Base-by-base conservation (phyloP, 92 coral and sea anemone genomes). In the Micromussa lordhowensis region DNA sequence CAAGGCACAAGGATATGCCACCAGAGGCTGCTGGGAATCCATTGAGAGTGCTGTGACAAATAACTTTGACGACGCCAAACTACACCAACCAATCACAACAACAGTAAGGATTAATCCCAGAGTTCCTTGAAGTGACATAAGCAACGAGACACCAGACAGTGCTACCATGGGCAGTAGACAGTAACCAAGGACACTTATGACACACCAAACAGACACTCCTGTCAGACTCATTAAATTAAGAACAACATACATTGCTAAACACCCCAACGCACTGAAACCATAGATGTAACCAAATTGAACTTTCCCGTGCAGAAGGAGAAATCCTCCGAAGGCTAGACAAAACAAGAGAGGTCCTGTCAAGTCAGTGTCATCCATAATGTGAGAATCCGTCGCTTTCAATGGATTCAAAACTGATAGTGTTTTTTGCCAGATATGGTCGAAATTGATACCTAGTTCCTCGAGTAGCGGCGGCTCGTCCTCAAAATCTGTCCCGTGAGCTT, bases 281-380 rank as follows among this genome's bases (percentile, higher is more conserved):
- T 97, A 97, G 51, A 97, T 96, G 78, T 95, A 97, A 4, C 99
- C 99, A 80, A 97, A 97, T 3, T 94, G 96, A 31, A 96, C 96
- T 88, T 97, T 97, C 12, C 99, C 99, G 74, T 97, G 99, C 34
- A 97, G 95, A 53, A 97, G 85, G 21, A 97, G 91, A 69, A 94
- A 92, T 5, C 96, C 99, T 29, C 99, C 99, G 89, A 97, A 97
- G 14, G 99, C 99, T 5, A 97, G 91, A 74, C 99, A 97, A 78
- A 97, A 97, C 68, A 97, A 89, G 4, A 97, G 85, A 5, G 99
- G 99, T 19, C 99, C 99, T n/a, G 98, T 94, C 55, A 97, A 80
- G 82, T 97, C 99, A n/a, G 98, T 97, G 89, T 97, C 99, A 78
- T 97, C 98, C 99, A 97, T 97, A 57, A 97, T 94, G 66, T 97